Evolutionary conservation across 2,888 invertebrate species (phyloP).

Genomic region (Trichogramma dendrolimi): DNA sequence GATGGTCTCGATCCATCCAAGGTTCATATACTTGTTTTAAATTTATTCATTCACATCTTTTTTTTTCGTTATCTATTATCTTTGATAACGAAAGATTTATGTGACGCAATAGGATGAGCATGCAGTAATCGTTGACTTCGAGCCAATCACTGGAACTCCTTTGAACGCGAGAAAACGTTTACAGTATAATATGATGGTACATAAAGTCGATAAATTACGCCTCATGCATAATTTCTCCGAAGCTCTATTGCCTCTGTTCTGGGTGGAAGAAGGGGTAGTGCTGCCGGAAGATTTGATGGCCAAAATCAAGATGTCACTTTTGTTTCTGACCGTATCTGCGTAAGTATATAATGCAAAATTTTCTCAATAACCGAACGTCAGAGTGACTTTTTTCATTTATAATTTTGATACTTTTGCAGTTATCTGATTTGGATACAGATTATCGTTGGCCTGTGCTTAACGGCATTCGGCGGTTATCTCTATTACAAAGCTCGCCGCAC

Average conservation of each 20-base stretch:
- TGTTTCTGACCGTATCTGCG: slow-evolving; percentile 3
- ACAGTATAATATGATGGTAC: slow-evolving; percentile 69
- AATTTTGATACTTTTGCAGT: slow-evolving; percentile 28
- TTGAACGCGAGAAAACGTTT: slow-evolving; percentile 68
- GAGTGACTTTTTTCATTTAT: too few species aligned
- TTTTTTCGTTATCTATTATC: background rate
- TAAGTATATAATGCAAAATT: too few species aligned
- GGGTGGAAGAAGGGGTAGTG: slow-evolving; percentile 70
- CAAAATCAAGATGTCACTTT: slow-evolving; percentile 37
- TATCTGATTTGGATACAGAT: slow-evolving; percentile 59
- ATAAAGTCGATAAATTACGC: slow-evolving; percentile 63
- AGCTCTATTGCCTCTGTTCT: slow-evolving; percentile 68
- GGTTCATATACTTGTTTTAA: slow-evolving; percentile 27
- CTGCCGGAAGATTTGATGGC: slow-evolving; percentile 40
- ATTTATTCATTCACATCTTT: slow-evolving; percentile 3
- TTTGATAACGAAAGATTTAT: background rate
- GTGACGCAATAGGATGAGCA: slow-evolving; percentile 59
- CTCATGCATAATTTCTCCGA: slow-evolving; percentile 64
- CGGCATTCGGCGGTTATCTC: slow-evolving; percentile 49
- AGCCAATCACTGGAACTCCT: slow-evolving; percentile 74
- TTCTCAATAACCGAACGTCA: too few species aligned
- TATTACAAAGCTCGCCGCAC: slow-evolving; percentile 45
- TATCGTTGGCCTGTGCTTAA: slow-evolving; percentile 53
- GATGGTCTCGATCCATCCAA: slow-evolving; percentile 41
- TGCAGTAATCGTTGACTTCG: slow-evolving; percentile 72